These are phyloP conservation scores for Trematocara stigmaticum DNA, from an alignment of 2,113 vertebrate genomes.

Conservation along the genomic window DNA sequence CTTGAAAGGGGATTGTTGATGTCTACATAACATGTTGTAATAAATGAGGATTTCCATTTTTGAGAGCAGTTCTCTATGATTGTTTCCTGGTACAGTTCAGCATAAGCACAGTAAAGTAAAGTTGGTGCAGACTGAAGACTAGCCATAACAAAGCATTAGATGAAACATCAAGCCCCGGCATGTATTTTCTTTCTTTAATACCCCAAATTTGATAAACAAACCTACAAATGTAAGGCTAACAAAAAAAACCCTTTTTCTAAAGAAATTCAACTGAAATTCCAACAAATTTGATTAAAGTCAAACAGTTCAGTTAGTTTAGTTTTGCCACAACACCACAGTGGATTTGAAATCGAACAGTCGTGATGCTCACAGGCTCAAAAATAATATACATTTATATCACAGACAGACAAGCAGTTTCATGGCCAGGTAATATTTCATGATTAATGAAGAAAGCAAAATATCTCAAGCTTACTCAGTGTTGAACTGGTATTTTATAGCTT, in stretches of 20 bases:
- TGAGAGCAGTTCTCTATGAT: not conserved
- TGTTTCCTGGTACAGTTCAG: not conserved
- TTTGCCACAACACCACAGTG: not conserved
- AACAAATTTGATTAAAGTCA: not conserved
- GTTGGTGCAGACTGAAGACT: not conserved
- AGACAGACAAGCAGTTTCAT: not conserved
- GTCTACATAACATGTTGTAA: not conserved
- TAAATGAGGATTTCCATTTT: not conserved
- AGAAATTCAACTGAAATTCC: not conserved
- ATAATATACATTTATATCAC: not conserved
- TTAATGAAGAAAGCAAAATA: not conserved
- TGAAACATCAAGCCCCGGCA: not conserved
- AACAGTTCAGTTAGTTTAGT: not conserved
- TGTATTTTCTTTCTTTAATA: not conserved
- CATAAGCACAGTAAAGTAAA: not conserved
- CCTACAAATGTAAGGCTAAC: not conserved
- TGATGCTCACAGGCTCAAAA: not conserved
- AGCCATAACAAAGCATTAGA: not conserved
- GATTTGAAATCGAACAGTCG: not conserved
- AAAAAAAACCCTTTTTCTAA: not conserved
- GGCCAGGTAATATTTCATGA: not conserved
- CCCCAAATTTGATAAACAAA: not conserved
- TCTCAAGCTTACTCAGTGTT: not conserved
- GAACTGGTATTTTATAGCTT: not conserved
- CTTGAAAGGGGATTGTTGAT: not conserved